Evolutionary conservation across 2,888 invertebrate species (phyloP), one percentile per base, ranked within the genome.

Genomic region (Pseudolycoriella hygida): DNA sequence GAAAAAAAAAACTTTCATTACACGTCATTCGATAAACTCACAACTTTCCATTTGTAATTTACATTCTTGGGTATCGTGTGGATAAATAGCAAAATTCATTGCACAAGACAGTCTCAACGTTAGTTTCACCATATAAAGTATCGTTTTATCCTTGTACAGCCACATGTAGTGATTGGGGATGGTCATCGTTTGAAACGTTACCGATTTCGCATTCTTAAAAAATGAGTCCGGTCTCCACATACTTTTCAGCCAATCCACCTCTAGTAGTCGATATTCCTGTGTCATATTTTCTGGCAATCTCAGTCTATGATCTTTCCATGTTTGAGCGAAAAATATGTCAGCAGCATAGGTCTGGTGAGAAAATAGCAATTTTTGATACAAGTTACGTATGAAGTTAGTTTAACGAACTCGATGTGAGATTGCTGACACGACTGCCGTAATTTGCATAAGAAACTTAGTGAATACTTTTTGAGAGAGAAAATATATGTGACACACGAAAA

Each of bases 211-310:
- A 61, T 90, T 90, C 67, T 89, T 89, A 69, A 90, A 89, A 67
- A 88, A 90, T 5, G 89, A 88, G 67, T 90, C 90, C 0, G 90
- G 90, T 42, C 89, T 71, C 90, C 90, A 90, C 80, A 90, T 87
- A 58, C 86, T 83, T 58, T 88, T 88, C 53, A 88, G 63, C 88
- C 88, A 89, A 58, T 86, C 87, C 3, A 89, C 86, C 66, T 88
- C 88, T 20, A 89, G 67, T 44, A 88, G 68, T 57, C 82, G 78
- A 67, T 90, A 90, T 61, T 89, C 89, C 2, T 85, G 81, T 1
- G 89, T 89, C 89, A 90, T 89, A 54, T 89, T 89, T 64, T 89
- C 89, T 1, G 88, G 88, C 49, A 89, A 67, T 47, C 86, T 69
- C 19, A 90, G 67, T 6, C 90, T 74, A 61, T 86, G 82, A 61